Evolutionary conservation across 1,140 invertebrate genomes (phyloP), one percentile per base, ranked within the genome.

Genomic region (Neocloeon triangulifer): DNA sequence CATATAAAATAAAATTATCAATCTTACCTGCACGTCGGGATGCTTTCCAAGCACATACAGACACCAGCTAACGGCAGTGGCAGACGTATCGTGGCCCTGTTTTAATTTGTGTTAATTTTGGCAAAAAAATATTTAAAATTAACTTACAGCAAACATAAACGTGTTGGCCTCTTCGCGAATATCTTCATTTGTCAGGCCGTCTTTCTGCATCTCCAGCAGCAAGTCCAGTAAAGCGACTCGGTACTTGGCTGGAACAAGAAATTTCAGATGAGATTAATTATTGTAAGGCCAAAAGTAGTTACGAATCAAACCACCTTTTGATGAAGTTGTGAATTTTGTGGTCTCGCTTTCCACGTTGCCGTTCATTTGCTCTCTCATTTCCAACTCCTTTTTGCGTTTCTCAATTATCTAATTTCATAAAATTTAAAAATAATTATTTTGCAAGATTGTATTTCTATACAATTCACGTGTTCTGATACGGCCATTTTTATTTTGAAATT

Each of bases 131-230:
- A 8, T 23, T 23, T 23, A 8, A 23, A n/a, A 23, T 8, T 8
- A 25, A 32, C 39, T 65, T 27, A 68, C 73, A 41, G 67, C 68
- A 42, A 70, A 73, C 60, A 69, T 66, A 36, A 73, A 73, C 2
- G 68, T 72, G 34, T 69, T 63, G 0, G 68, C 63, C 45, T 69
- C 61, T 33, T 69, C 61, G 10, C 53, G 40, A 21, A 77, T 70
- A 27, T 58, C 56, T 2, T 40, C 31, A 16, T 59, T 52, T 0
- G 44, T 43, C n/a, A 57, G 40, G 26, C 45, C 43, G 22, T 50
- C 46, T 33, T 50, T 43, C 16, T 52, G 48, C 30, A 53, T 50
- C 39, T 60, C 53, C 32, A 62, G 44, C 6, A 75, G 37, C 19
- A 73, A 48, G 44, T 75, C 72, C 9, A 75, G 45, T 34, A 75